Conservation (phyloP, 2,797 vertebrate genomes). For the Catostomus latipinnis region DNA sequence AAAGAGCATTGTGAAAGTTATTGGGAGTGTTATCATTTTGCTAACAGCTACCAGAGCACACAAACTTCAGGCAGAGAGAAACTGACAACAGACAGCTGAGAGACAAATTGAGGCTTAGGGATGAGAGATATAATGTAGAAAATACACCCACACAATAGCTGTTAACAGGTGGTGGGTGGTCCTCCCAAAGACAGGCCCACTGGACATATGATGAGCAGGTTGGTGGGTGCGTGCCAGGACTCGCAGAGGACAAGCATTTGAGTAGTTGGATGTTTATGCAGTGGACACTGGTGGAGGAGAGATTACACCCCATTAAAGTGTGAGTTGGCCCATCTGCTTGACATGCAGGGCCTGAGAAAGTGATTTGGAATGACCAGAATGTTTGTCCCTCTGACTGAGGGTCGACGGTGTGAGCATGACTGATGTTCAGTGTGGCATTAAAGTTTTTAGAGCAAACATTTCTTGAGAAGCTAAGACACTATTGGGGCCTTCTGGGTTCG, state of each 20-base stretch:
- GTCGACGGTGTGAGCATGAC: conserved; percentile 24
- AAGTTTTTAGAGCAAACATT: conserved; percentile 68
- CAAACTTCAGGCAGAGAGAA: too few species aligned
- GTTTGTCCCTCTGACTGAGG: conserved; percentile 56
- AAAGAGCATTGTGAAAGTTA: neutral
- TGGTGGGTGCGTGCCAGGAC: conserved; percentile 32
- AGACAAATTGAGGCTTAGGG: conserved; percentile 4
- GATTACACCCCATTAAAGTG: conserved; percentile 42
- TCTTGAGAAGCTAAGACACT: conserved; percentile 50
- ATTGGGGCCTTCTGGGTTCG: neutral
- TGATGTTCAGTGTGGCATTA: conserved; percentile 58
- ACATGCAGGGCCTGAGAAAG: conserved; percentile 84
- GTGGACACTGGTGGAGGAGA: conserved; percentile 18
- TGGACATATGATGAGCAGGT: conserved; percentile 29
- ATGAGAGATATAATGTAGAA: conserved; percentile 14
- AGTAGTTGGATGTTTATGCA: conserved; percentile 41
- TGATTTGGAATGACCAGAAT: conserved; percentile 78
- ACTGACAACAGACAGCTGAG: conserved; percentile 44
- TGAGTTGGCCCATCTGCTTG: conserved; percentile 77
- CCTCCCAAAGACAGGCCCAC: conserved; percentile 39
- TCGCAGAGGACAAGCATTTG: conserved; percentile 12
- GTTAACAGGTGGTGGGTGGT: conserved; percentile 41
- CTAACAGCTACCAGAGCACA: neutral
- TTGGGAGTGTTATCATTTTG: neutral
- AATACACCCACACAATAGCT: conserved; percentile 22